Conservation (phyloP, 2,797 vertebrate species). For the Rhodeus uyekii region DNA sequence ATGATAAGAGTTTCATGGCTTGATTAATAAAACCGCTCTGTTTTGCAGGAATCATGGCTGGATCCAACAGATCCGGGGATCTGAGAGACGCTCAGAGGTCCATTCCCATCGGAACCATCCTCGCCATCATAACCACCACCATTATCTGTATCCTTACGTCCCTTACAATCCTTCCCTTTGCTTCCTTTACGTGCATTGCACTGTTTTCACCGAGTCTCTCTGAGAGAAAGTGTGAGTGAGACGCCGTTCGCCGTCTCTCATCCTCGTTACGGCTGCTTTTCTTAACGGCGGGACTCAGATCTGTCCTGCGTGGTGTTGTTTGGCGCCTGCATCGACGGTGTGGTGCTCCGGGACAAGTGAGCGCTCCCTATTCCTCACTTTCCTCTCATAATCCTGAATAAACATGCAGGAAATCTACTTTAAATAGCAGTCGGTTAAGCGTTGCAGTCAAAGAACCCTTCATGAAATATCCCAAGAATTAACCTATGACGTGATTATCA, state of each 20-base stretch:
- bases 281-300: constrained; percentile 78
- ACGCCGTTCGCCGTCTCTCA: neutral
- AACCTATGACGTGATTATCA: neutral
- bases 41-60: constrained; percentile 91
- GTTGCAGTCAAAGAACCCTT: neutral
- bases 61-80: constrained; percentile 95
- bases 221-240: neutral
- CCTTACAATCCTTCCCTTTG: neutral
- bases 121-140: constrained; percentile 92
- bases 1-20: too few species aligned
- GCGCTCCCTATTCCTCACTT: constrained; percentile 49
- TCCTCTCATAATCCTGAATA: neutral
- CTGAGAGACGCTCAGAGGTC: constrained; percentile 93
- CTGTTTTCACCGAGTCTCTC: neutral
- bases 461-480: neutral
- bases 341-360: constrained; percentile 94
- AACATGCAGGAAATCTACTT: neutral
- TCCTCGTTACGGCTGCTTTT: constrained; percentile 49
- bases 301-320: constrained; percentile 89
- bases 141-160: constrained; percentile 90
- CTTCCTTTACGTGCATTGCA: neutral
- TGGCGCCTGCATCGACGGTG: constrained; percentile 92
- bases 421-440: neutral
- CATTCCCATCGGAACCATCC: constrained; percentile 92
- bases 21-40: neutral